A percentile compares a stretch with the other conserved stretches of the same genome.
phyloP scores from a whole-genome alignment of 2,797 vertebrate species.

The Sebastes kiyomatsui region DNA sequence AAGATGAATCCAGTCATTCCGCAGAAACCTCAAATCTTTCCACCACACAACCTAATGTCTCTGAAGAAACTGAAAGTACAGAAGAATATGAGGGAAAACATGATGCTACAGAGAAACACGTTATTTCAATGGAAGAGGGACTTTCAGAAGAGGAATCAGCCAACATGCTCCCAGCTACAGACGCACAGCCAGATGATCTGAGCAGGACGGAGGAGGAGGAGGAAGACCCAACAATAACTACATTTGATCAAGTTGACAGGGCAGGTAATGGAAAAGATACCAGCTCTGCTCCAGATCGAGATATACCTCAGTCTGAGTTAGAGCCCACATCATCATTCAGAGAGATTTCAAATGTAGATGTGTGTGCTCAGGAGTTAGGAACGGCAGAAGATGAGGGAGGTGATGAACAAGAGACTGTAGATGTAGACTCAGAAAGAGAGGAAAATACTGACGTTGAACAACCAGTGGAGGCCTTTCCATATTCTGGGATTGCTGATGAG shows the following conservation, averaged over 20 bases:
- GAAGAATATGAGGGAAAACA: slow-evolving; percentile 7
- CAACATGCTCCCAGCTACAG: slow-evolving; percentile 16
- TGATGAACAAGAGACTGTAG: background rate
- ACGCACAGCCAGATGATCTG: slow-evolving; percentile 45
- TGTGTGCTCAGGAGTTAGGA: slow-evolving; percentile 65
- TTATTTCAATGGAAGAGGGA: slow-evolving; percentile 2
- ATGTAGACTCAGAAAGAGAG: slow-evolving; percentile 10
- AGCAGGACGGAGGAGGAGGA: slow-evolving; percentile 23
- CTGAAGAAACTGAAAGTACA: slow-evolving; percentile 45
- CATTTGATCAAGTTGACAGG: slow-evolving; percentile 30
- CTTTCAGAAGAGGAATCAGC: slow-evolving; percentile 31
- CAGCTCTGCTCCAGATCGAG: slow-evolving; percentile 26
- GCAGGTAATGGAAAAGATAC: slow-evolving; percentile 25
- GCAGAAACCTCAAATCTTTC: slow-evolving; percentile 27
- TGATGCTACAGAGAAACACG: background rate
- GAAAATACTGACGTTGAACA: slow-evolving; percentile 18
- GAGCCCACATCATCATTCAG: slow-evolving; percentile 26
- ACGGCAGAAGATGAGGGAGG: background rate
- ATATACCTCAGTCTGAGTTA: slow-evolving; percentile 34
- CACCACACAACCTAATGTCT: slow-evolving; percentile 4
- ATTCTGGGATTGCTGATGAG: slow-evolving; percentile 35
- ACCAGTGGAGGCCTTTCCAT: background rate
- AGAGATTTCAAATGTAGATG: slow-evolving; percentile 53
- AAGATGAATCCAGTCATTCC: slow-evolving; percentile 53
- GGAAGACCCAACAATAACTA: slow-evolving; percentile 9